Evolutionary conservation across 1,140 invertebrate species (phyloP).

Genomic region (Polypedilum pembai): DNA sequence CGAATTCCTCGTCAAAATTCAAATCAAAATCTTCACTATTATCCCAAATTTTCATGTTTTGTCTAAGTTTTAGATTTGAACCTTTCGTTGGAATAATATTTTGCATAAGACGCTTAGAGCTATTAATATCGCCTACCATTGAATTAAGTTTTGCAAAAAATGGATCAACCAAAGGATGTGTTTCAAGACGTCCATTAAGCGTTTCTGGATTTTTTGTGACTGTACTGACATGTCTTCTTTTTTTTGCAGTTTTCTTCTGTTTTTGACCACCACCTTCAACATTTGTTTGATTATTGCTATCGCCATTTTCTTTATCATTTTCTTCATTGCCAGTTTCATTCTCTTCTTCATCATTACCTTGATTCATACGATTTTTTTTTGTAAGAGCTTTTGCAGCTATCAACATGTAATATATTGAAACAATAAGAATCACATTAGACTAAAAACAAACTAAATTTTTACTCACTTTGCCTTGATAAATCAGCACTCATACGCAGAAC

Average conservation of each 20-base stretch:
- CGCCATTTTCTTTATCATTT: conserved; percentile 31
- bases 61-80: conserved; percentile 31
- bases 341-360: conserved; percentile 32
- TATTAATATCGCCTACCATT: conserved; percentile 40
- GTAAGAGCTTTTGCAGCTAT: not conserved
- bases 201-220: conserved; percentile 44
- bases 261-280: conserved; percentile 33
- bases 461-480: conserved; percentile 36
- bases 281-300: conserved; percentile 27
- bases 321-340: conserved; percentile 37
- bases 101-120: conserved; percentile 41
- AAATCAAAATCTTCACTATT: not conserved
- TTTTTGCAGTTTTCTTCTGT: conserved; percentile 37
- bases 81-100: conserved; percentile 38
- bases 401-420: not conserved
- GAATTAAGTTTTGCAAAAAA: conserved; percentile 42
- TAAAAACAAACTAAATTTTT: not conserved
- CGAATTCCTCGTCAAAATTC: not conserved
- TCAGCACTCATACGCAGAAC: conserved; percentile 59
- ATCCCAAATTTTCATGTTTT: not conserved
- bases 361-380: not conserved
- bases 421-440: not conserved
- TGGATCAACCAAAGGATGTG: conserved; percentile 39
- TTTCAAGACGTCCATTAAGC: conserved; percentile 39
- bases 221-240: conserved; percentile 39